A percentile compares a stretch with the other conserved stretches of the same genome.
Evolutionary conservation across 2,113 vertebrate species (phyloP).

Genomic region (Zingel zingel): DNA sequence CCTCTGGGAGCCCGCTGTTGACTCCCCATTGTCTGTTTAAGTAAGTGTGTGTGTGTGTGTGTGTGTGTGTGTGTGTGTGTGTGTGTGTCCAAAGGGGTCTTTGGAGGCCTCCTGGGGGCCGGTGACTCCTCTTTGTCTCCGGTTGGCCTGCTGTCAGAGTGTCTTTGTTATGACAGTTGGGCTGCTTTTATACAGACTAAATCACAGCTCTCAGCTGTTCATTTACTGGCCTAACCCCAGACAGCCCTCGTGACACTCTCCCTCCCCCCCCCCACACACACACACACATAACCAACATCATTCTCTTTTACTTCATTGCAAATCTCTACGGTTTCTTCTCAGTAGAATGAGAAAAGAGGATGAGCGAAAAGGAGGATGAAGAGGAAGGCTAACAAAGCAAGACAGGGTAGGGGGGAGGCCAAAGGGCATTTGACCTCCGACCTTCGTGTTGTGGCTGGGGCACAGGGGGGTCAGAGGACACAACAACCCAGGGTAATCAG

Average conservation of each 20-base stretch:
- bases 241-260: slow-evolving; percentile 73
- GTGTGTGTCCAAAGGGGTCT: slow-evolving; percentile 69
- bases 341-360: slow-evolving; percentile 44
- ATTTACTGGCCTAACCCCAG: slow-evolving; percentile 83
- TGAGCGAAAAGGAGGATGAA: slow-evolving; percentile 53
- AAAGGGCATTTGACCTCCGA: slow-evolving; percentile 73
- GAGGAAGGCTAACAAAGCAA: slow-evolving; percentile 53
- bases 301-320: slow-evolving; percentile 34
- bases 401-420: slow-evolving; percentile 17
- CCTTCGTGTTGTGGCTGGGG: slow-evolving; percentile 67
- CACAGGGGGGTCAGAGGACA: slow-evolving; percentile 68
- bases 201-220: slow-evolving; percentile 88
- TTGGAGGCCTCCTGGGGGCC: slow-evolving; percentile 73
- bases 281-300: slow-evolving; percentile 27
- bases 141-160: slow-evolving; percentile 77
- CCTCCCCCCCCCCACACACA: slow-evolving; percentile 40
- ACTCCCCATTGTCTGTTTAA: slow-evolving; percentile 76
- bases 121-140: slow-evolving; percentile 82
- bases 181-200: slow-evolving; percentile 86
- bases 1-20: slow-evolving; percentile 65
- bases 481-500: slow-evolving; percentile 74
- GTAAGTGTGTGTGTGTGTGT: slow-evolving; percentile 32
- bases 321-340: slow-evolving; percentile 5
- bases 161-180: slow-evolving; percentile 88
- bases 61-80: slow-evolving; percentile 24